These are phyloP conservation scores for Novumbra hubbsi DNA, from an alignment of 2,797 vertebrate genomes.

Conservation along the genomic window DNA sequence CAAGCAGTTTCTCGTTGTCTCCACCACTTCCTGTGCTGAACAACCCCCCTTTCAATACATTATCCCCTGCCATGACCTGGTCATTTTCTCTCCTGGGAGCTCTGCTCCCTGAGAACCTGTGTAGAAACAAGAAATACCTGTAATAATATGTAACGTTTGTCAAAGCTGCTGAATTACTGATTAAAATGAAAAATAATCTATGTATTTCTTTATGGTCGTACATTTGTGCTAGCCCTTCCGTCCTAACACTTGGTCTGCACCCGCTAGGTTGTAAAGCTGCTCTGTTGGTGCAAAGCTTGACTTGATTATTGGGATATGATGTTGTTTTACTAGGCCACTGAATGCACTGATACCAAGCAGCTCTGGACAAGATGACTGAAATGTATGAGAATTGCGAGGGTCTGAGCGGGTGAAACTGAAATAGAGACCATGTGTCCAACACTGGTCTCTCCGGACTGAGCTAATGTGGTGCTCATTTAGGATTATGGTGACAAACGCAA, in stretches of 20 bases:
- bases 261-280: not conserved
- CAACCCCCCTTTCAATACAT: constrained; percentile 12
- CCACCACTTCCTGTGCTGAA: constrained; percentile 6
- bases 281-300: not conserved
- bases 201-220: constrained; percentile 13
- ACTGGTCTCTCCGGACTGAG: not conserved
- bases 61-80: not conserved
- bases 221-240: not conserved
- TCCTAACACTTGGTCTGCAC: not conserved
- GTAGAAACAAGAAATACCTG: constrained; percentile 32
- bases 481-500: no score
- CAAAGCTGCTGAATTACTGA: constrained; percentile 71
- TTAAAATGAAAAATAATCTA: constrained; percentile 56
- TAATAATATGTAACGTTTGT: constrained; percentile 61
- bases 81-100: constrained; percentile 1
- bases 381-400: not conserved
- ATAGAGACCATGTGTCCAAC: not conserved
- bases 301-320: not conserved
- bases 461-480: not conserved
- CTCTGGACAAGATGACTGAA: not conserved
- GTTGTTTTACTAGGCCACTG: not conserved
- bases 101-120: constrained; percentile 27
- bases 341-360: not conserved
- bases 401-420: not conserved
- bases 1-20: not conserved